Evolutionary conservation across 2,888 invertebrate species (phyloP).

Genomic region (Acronicta alni): DNA sequence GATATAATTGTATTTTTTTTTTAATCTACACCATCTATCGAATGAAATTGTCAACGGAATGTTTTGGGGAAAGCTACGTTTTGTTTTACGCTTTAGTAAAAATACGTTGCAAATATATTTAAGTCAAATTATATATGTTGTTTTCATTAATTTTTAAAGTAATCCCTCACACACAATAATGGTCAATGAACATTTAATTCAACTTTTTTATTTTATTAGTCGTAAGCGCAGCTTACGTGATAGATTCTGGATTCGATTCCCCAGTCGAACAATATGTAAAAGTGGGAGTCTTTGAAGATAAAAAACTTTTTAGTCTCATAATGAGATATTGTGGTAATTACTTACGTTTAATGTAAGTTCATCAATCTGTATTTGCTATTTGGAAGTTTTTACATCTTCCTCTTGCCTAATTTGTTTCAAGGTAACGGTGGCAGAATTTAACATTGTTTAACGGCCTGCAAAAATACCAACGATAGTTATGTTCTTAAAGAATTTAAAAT

Average conservation of each 20-base stretch:
- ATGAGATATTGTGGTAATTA: no score
- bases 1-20: conserved; percentile 42
- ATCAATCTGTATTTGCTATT: conserved; percentile 88
- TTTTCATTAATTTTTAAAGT: conserved; percentile 56
- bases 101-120: conserved; percentile 83
- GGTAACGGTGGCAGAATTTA: conserved; percentile 63
- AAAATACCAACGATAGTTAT: conserved; percentile 34
- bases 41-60: conserved; percentile 53
- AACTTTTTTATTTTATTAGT: no score
- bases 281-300: no score
- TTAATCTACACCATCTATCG: conserved; percentile 37
- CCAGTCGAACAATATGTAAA: no score
- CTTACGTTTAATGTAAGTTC: no score
- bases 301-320: no score
- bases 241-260: no score
- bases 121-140: conserved; percentile 67
- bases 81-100: conserved; percentile 82
- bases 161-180: background rate
- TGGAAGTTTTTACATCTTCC: conserved; percentile 88
- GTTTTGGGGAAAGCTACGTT: conserved; percentile 69
- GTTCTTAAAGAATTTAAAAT: conserved; percentile 17
- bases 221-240: no score
- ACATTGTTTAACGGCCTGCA: conserved; percentile 47
- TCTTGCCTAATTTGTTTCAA: conserved; percentile 85
- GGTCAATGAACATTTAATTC: no score